These are phyloP conservation scores for Drosophila antonietae DNA, from an alignment of 2,888 invertebrate species.

Conservation along the genomic window DNA sequence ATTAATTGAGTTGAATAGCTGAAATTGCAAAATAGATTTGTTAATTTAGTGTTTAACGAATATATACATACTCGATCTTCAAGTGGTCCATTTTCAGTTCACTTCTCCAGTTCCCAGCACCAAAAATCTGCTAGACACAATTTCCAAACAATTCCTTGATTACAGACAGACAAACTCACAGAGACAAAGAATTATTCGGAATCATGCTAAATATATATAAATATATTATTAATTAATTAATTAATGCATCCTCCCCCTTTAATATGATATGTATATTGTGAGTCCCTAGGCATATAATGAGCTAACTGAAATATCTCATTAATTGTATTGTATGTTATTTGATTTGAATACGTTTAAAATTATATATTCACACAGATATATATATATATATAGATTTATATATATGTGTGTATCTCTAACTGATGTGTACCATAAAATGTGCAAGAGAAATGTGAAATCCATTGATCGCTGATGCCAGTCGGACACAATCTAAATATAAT, in stretches of 20 bases:
- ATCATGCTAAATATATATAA: slow-evolving; percentile 27
- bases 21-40: slow-evolving; percentile 73
- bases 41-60: slow-evolving; percentile 74
- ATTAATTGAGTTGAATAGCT: slow-evolving; percentile 71
- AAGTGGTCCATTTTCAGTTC: slow-evolving; percentile 22
- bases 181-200: background rate
- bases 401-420: slow-evolving; percentile 16
- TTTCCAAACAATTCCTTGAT: background rate
- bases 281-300: slow-evolving; percentile 48
- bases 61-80: slow-evolving; percentile 42
- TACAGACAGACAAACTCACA: background rate
- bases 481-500: background rate
- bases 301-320: slow-evolving; percentile 44
- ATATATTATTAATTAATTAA: slow-evolving; percentile 17
- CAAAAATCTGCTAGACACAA: background rate
- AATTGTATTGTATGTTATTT: slow-evolving; percentile 64
- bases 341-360: slow-evolving; percentile 66
- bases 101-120: background rate
- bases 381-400: slow-evolving; percentile 39
- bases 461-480: background rate
- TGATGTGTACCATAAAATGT: slow-evolving; percentile 57
- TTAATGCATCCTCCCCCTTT: slow-evolving; percentile 21
- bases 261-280: slow-evolving; percentile 55
- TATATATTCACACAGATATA: slow-evolving; percentile 34
- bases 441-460: slow-evolving; percentile 32